These are phyloP conservation scores for Leptinotarsa tumamoca DNA, from an alignment of 2,888 invertebrate genomes.

Conservation along the genomic window DNA sequence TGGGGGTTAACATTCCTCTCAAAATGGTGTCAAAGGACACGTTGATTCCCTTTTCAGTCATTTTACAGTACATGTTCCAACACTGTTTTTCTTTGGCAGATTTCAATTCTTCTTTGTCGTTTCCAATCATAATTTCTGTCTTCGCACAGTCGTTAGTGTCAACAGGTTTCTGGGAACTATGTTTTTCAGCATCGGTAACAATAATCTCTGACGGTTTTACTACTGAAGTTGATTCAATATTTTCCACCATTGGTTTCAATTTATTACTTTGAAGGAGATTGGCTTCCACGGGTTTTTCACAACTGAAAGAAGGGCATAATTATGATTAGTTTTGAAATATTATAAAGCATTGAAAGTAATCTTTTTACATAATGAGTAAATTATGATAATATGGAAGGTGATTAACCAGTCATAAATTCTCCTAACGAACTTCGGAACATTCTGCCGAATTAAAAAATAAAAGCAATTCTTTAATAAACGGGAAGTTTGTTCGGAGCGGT, in stretches of 20 bases:
- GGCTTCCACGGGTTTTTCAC: not conserved
- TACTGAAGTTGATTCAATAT: not conserved
- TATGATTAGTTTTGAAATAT: no score
- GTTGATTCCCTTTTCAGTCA: slow-evolving; percentile 76
- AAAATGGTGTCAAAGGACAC: slow-evolving; percentile 78
- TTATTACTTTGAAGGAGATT: not conserved
- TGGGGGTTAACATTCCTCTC: slow-evolving; percentile 79
- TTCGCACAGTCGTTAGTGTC: slow-evolving; percentile 30
- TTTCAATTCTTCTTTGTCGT: slow-evolving; percentile 39
- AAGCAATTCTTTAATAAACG: no score
- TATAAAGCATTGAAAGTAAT: no score
- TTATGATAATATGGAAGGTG: no score
- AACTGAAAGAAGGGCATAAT: not conserved
- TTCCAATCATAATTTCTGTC: slow-evolving; percentile 9
- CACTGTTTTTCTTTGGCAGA: slow-evolving; percentile 69
- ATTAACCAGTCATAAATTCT: no score
- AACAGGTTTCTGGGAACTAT: slow-evolving; percentile 14
- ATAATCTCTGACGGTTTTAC: not conserved
- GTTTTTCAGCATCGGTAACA: not conserved
- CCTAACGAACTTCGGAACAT: no score
- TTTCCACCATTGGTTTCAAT: not conserved
- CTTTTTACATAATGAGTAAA: no score
- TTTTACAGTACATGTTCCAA: slow-evolving; percentile 77
- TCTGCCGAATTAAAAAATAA: no score
- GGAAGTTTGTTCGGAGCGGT: no score